Evolutionary conservation across 2,797 vertebrate species (phyloP).

Genomic region (Perodicticus potto): DNA sequence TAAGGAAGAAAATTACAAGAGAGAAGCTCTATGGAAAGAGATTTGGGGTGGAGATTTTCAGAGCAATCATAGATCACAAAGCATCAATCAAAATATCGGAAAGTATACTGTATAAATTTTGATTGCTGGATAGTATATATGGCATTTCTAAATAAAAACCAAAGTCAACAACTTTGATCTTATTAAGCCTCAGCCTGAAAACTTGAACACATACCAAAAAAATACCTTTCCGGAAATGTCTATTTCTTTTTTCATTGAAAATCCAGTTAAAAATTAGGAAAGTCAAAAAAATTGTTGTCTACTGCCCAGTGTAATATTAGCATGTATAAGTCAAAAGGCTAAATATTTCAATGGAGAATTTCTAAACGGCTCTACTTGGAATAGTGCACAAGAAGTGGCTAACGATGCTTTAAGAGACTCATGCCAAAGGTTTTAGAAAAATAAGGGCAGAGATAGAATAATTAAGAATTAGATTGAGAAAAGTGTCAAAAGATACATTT

Average conservation of each 20-base stretch:
- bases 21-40: not conserved
- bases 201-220: not conserved
- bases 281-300: not conserved
- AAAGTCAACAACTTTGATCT: conserved; percentile 3
- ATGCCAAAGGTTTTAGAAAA: conserved; percentile 31
- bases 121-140: not conserved
- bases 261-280: conserved; percentile 9
- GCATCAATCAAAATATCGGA: not conserved
- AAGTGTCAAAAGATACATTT: not conserved
- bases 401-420: not conserved
- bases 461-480: not conserved
- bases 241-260: not conserved
- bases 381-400: not conserved
- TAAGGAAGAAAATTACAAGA: not conserved
- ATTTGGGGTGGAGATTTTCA: conserved; percentile 7
- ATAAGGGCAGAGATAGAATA: not conserved
- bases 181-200: not conserved
- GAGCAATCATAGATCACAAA: not conserved
- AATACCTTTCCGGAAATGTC: not conserved
- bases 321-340: conserved; percentile 2
- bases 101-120: not conserved
- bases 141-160: conserved; percentile 18
- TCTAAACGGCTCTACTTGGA: not conserved
- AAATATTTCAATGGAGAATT: conserved; percentile 27
- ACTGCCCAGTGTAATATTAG: not conserved